Conservation (phyloP, 2,888 invertebrate species). For the Cordilura impudica region DNA sequence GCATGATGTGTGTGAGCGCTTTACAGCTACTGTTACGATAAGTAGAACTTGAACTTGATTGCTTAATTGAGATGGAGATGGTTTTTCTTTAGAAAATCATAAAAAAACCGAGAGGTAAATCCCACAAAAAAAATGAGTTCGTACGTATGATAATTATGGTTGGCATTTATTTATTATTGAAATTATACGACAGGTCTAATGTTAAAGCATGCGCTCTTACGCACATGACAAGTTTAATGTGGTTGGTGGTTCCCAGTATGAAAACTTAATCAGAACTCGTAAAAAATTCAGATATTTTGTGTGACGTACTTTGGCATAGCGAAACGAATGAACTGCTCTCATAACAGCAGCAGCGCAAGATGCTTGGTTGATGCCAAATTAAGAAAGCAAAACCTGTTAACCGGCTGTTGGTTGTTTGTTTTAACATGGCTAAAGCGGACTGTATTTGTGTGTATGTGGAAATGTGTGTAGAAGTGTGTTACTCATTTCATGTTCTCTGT, state of each 20-base stretch:
- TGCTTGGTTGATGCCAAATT: constrained; percentile 28
- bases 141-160: constrained; percentile 2
- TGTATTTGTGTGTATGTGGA: not conserved
- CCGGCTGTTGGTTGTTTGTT: not conserved
- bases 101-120: constrained; percentile 61
- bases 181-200: not conserved
- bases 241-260: constrained; percentile 42
- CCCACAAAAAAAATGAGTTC: constrained; percentile 56
- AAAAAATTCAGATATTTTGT: constrained; percentile 5
- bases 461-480: not conserved
- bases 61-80: constrained; percentile 42
- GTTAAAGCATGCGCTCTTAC: constrained; percentile 60
- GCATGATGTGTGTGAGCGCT: constrained; percentile 13
- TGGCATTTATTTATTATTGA: constrained; percentile 41
- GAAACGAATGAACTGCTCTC: constrained; percentile 36
- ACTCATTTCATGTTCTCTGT: constrained; percentile 58
- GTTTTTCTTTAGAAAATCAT: not conserved
- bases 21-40: constrained; percentile 21
- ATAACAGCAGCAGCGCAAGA: constrained; percentile 22
- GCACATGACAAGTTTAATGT: constrained; percentile 20
- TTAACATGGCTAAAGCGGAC: constrained; percentile 48
- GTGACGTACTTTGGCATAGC: constrained; percentile 29
- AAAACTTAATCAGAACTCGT: constrained; percentile 4
- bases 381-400: constrained; percentile 42
- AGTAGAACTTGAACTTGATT: constrained; percentile 64